These are phyloP conservation scores for Crypturellus tataupa DNA, from an alignment of 2,797 vertebrate genomes.

Conservation along the genomic window DNA sequence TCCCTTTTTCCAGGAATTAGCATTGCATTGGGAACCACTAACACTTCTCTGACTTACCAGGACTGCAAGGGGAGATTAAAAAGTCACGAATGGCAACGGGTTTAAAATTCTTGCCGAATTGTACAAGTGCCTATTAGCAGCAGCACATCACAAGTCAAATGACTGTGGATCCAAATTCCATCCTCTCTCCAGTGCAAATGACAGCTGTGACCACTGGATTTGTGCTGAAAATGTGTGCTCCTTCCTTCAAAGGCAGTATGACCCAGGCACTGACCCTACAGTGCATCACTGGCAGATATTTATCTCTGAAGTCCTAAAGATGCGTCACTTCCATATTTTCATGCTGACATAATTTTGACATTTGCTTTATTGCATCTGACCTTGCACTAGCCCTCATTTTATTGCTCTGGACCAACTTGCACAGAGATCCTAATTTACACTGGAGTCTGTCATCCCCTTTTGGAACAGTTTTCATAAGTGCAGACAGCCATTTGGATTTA, in stretches of 20 bases:
- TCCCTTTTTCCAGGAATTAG: not conserved
- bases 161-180: not conserved
- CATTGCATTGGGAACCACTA: not conserved
- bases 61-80: not conserved
- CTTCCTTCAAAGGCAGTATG: not conserved
- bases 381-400: slow-evolving; percentile 54
- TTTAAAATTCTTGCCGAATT: not conserved
- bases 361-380: slow-evolving; percentile 60
- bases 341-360: slow-evolving; percentile 61
- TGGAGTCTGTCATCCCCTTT: slow-evolving; percentile 38
- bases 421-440: slow-evolving; percentile 33
- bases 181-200: rapidly evolving
- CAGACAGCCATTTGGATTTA: slow-evolving; percentile 71
- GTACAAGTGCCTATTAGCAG: not conserved
- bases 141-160: not conserved
- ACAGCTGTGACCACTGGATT: not conserved
- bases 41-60: not conserved
- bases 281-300: slow-evolving; percentile 45
- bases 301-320: slow-evolving; percentile 52
- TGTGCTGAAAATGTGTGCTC: not conserved
- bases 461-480: slow-evolving; percentile 58
- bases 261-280: slow-evolving; percentile 23
- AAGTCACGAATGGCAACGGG: not conserved
- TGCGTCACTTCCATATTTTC: slow-evolving; percentile 15
- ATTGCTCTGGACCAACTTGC: slow-evolving; percentile 37